phyloP scores from a whole-genome alignment of 1,140 invertebrate species.

The fruit fly (Drosophila melanogaster) region Release_6_plus_ISO1_MT NT_033779.5:2908501-2909000 shows the following conservation, averaged over 20 bases:
- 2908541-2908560: not conserved
- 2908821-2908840: slow-evolving; percentile 56
- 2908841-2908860: slow-evolving; percentile 24
- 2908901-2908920: slow-evolving; percentile 26
- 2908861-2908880: slow-evolving; percentile 11
- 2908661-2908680: slow-evolving; percentile 7
- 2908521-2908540: too few relatives aligned
- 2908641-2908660: too few relatives aligned
- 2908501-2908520: too few relatives aligned
- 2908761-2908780: slow-evolving; percentile 23
- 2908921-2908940: slow-evolving; percentile 71
- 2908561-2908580: slow-evolving; percentile 5
- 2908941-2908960: slow-evolving; percentile 81
- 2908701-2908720: slow-evolving; percentile 15
- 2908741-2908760: slow-evolving; percentile 30
- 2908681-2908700: slow-evolving; percentile 9
- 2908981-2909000: slow-evolving; percentile 69
- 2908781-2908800: slow-evolving; percentile 33
- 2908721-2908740: slow-evolving; percentile 20
- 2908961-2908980: slow-evolving; percentile 53
- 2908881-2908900: slow-evolving; percentile 2
- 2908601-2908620: too few relatives aligned
- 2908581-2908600: too few relatives aligned
- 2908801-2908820: slow-evolving; percentile 19
- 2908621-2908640: too few relatives aligned